Percentiles rank a stretch among this genome's conserved stretches.
Conservation (phyloP, 2,113 vertebrate species). For the Calyptomena viridis region DNA sequence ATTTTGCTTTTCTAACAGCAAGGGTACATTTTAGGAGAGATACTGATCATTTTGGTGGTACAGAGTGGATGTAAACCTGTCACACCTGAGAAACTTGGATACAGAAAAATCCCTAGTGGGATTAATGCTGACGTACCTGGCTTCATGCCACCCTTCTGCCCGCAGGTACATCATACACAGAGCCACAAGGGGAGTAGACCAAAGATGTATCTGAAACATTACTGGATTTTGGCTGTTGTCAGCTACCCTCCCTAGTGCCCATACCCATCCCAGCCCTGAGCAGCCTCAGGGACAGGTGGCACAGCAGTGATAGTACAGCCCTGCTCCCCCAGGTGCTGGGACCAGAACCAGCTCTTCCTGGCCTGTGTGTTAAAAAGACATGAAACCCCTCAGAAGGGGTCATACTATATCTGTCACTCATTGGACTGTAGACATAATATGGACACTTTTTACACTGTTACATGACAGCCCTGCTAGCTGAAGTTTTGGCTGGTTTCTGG, state of each 20-base stretch:
- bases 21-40: neutral
- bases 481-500: neutral
- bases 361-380: neutral
- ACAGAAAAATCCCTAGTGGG: neutral
- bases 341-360: neutral
- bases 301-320: neutral
- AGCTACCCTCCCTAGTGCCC: neutral
- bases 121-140: neutral
- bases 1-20: neutral
- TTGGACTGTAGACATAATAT: neutral
- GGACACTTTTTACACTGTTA: neutral
- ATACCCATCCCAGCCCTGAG: neutral
- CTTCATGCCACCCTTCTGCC: neutral
- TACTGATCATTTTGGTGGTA: neutral
- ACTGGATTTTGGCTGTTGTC: neutral
- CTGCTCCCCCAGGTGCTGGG: neutral
- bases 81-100: neutral
- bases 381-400: neutral
- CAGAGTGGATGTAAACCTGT: neutral
- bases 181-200: neutral
- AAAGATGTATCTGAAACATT: neutral
- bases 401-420: neutral
- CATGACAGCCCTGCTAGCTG: neutral
- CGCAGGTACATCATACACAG: neutral
- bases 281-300: neutral